Conservation (phyloP, 2,113 vertebrate genomes). For the Aepyceros melampus region DNA sequence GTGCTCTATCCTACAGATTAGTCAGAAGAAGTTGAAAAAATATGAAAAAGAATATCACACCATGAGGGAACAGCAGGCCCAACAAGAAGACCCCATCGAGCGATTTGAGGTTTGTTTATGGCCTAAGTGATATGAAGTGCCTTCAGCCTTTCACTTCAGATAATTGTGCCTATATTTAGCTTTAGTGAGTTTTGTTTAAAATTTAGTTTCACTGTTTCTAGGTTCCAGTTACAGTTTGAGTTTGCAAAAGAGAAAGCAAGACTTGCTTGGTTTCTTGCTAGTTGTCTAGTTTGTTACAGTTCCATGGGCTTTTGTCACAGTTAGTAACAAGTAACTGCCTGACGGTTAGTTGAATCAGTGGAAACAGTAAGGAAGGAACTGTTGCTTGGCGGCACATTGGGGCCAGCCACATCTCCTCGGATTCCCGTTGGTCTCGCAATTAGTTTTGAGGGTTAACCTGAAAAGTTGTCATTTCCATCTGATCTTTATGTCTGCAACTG, state of each 20-base stretch:
- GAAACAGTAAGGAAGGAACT: not conserved
- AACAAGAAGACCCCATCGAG: constrained; percentile 97
- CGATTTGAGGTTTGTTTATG: constrained; percentile 89
- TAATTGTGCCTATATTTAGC: not conserved
- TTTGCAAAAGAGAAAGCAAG: constrained; percentile 33
- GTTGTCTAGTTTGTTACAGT: not conserved
- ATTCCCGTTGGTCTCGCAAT: not conserved
- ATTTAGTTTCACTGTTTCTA: not conserved
- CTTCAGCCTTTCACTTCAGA: not conserved
- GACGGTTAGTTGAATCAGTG: not conserved
- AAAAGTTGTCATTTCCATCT: not conserved
- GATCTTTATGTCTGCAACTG: not conserved
- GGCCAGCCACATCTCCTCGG: not conserved
- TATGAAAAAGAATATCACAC: constrained; percentile 97
- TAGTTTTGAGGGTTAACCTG: not conserved
- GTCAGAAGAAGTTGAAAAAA: constrained; percentile 99
- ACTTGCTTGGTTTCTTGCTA: not conserved
- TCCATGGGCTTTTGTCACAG: not conserved
- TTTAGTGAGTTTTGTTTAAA: not conserved
- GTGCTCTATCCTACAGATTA: constrained; percentile 86
- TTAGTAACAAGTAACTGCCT: not conserved
- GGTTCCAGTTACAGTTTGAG: not conserved
- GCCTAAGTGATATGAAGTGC: not conserved
- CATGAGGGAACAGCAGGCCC: constrained; percentile 96
- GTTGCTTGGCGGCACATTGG: not conserved